Evolutionary conservation across 1,140 invertebrate genomes (phyloP).

Genomic region (Drosophila aff.): DNA sequence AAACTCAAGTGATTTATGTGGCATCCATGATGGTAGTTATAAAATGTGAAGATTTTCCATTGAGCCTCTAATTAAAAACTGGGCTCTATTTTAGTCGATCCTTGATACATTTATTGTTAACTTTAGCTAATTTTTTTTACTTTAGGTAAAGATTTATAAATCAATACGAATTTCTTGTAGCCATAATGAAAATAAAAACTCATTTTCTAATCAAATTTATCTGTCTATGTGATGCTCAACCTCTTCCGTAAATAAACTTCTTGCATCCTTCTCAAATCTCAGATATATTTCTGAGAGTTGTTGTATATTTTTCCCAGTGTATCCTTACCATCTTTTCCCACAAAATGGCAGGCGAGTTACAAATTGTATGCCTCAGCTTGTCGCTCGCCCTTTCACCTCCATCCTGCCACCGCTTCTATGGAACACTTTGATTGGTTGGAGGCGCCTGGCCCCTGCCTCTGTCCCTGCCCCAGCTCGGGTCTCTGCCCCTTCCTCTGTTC

Average conservation of each 20-base stretch:
- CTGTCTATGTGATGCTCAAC: background rate
- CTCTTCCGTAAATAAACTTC: background rate
- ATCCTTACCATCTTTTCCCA: slow-evolving; percentile 18
- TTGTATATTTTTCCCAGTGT: background rate
- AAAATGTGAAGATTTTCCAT: too few relatives aligned
- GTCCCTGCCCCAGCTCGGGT: background rate
- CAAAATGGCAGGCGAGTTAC: slow-evolving; percentile 60
- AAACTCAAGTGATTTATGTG: background rate
- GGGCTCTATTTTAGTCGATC: too few relatives aligned
- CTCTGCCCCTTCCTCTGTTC: background rate
- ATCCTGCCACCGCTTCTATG: background rate
- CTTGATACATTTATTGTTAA: background rate
- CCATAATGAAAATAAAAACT: background rate
- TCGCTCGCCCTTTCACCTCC: slow-evolving; percentile 6
- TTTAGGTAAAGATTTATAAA: background rate
- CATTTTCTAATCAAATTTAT: background rate
- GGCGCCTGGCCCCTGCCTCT: background rate
- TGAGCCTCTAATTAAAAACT: too few relatives aligned
- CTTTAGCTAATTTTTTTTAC: background rate
- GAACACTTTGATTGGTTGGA: slow-evolving; percentile 54
- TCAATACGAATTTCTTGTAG: background rate
- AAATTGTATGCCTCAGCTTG: slow-evolving; percentile 50
- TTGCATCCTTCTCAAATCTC: too few relatives aligned
- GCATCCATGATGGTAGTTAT: too few relatives aligned
- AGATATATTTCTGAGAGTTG: background rate